Evolutionary conservation across 2,797 vertebrate species (phyloP), one percentile per base, ranked within the genome.

Genomic region (Holocentrus rufus): DNA sequence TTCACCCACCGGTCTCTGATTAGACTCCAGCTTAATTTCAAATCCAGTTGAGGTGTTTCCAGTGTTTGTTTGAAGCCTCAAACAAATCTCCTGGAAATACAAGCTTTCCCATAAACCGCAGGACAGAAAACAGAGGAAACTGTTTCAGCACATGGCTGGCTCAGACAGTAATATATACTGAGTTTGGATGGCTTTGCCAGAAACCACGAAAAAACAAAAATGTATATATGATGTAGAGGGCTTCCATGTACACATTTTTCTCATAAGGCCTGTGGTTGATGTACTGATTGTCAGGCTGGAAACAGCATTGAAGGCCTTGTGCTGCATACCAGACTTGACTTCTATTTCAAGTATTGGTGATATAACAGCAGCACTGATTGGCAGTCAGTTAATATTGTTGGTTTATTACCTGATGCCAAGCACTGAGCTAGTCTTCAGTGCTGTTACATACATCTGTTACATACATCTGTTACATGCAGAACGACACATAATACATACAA

Each of bases 21-120:
- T 74, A 78, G 74, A 47, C 74, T 81, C 79, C 77, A 82, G 82
- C 72, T 85, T 90, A 44, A 85, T 89, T 85, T 83, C 61, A 87
- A 85, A 90, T 90, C 87, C 90, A 86, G 76, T 85, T 72, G 78
- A 92, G 88, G 86, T 88, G 86, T 89, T 90, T 88, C 80, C 80
- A 85, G 82, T 85, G 76, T 89, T 89, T 86, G 65, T 80, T 85
- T 8, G 7, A 85, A 79, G 72, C 83, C 80, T 90, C 83, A 77
- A 87, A 88, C 85, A 90, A 90, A 89, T 90, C 86, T 89, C 74
- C 84, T 87, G 88, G 82, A 91, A 90, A 90, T 74, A 74, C 77
- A 50, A 86, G 77, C 80, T 76, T 83, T 82, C 60, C 79, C 66
- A 62, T 81, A 80, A 87, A 90, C 87, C 84, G n/a, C 85, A 74